Base-by-base conservation (phyloP, 2,113 vertebrate genomes). In the rabbit (Oryctolagus cuniculus) region DNA sequence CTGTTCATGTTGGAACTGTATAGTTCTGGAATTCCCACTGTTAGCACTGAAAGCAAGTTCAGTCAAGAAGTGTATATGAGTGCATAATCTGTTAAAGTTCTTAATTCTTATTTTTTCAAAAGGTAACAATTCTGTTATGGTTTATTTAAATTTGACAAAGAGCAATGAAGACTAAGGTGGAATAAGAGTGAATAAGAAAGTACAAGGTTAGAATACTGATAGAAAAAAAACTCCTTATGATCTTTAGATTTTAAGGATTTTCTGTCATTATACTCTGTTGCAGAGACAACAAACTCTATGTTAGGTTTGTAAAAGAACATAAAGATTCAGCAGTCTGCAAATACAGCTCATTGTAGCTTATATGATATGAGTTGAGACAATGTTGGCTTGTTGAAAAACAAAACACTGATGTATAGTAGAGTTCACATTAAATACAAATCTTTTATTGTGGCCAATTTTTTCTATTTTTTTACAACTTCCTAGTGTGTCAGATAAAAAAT, bases 241-340 rank as follows among this genome's bases (percentile, higher is more conserved):
- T 97, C 87, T 96, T 94, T 90, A 70, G 85, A 63, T 97, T 93
- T 97, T 95, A 98, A 97, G 88, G 93, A 95, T 97, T 98, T 98
- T 97, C 84, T 98, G 95, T 97, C 95, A 77, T 82, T 72, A 53
- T 90, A 88, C 36, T 89, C 77, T 94, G 29, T 61, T 95, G 29
- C 51, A 89, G 51, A 95, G 69, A 89, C 58, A 84, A n/a, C 78
- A 72, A 77, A 64, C 89, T 95, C 29, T 63, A 16, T 93, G 90
- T 82, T 96, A 91, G n/a, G 70, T 80, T 69, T 95, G 87, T 96
- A 93, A 97, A 83, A 95, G 64, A 96, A 36, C 31, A 87, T 91
- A 87, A 91, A 95, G 94, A 94, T 92, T 92, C 70, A 96, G 78
- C 86, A 97, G 63, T 10, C 73, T 91, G 79, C 90, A 82, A 90